A percentile compares a stretch with the other conserved stretches of the same genome.
phyloP scores from a whole-genome alignment of 2,113 vertebrate genomes.

The Ptilonorhynchus violaceus region DNA sequence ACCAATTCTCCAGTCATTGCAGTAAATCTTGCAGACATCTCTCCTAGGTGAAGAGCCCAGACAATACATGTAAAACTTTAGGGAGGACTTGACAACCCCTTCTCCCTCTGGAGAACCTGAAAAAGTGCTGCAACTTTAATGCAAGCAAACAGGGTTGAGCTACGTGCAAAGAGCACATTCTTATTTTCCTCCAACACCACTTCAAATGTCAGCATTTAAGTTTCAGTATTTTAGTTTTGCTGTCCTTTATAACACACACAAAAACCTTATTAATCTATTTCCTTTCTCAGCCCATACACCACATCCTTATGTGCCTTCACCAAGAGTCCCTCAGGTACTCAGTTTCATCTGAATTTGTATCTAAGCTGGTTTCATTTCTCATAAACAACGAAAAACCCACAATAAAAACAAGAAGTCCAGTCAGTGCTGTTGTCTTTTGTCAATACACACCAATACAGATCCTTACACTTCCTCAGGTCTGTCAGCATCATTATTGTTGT shows the following conservation, averaged over 20 bases:
- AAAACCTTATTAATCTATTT: background rate
- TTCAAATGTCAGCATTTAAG: background rate
- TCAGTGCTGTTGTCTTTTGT: background rate
- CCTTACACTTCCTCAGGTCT: too few species aligned
- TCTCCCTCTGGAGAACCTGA: background rate
- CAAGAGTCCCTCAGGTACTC: background rate
- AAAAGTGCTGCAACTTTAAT: background rate
- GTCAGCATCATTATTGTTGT: too few species aligned
- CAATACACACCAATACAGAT: background rate
- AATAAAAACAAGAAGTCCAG: background rate
- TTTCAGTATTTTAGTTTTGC: background rate
- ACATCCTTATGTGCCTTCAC: rapidly evolving
- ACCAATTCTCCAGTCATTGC: background rate
- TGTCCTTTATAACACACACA: background rate
- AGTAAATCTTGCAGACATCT: background rate
- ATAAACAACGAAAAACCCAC: background rate
- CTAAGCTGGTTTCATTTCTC: background rate
- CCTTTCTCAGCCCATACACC: background rate
- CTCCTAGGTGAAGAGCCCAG: background rate
- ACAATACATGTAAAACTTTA: background rate
- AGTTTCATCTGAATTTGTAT: background rate
- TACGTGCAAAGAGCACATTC: background rate
- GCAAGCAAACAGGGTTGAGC: background rate
- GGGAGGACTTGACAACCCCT: background rate
- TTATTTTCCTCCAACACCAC: background rate